Evolutionary conservation across 2,888 invertebrate species (phyloP).

Genomic region (Portevinia maculata): DNA sequence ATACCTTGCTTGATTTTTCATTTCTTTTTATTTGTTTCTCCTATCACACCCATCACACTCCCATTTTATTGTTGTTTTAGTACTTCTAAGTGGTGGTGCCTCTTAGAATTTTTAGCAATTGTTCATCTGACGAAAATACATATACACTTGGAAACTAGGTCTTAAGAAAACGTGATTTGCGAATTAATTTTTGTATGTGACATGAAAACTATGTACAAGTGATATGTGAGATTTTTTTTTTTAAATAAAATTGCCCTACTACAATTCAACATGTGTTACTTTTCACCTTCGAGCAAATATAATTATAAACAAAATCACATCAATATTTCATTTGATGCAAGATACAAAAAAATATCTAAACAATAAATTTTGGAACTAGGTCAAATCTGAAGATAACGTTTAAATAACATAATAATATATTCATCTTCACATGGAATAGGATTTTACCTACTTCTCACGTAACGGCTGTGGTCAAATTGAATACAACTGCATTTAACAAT

Average conservation of each 20-base stretch:
- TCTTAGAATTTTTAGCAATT: constrained; percentile 19
- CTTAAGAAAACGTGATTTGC: constrained; percentile 44
- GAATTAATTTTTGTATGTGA: constrained; percentile 25
- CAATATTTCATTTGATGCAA: no score
- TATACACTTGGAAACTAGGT: constrained; percentile 17
- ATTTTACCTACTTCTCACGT: neutral
- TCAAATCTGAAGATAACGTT: neutral
- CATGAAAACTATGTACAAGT: no score
- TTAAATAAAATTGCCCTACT: neutral
- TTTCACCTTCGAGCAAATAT: no score
- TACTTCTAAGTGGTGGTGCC: neutral
- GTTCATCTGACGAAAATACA: neutral
- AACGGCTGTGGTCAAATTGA: neutral
- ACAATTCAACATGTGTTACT: no score
- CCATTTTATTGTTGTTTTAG: neutral
- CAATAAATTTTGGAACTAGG: constrained; percentile 23
- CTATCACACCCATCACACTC: constrained; percentile 22
- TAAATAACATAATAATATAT: no score
- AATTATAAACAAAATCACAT: no score
- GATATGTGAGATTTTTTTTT: no score
- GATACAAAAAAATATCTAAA: no score
- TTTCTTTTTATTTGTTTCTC: neutral
- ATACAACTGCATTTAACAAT: neutral
- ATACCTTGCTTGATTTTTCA: constrained; percentile 40
- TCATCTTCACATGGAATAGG: neutral